Percentiles rank a stretch among this genome's conserved stretches.
Evolutionary conservation across 2,797 vertebrate genomes (phyloP).

Genomic region (Vespertilio murinus): DNA sequence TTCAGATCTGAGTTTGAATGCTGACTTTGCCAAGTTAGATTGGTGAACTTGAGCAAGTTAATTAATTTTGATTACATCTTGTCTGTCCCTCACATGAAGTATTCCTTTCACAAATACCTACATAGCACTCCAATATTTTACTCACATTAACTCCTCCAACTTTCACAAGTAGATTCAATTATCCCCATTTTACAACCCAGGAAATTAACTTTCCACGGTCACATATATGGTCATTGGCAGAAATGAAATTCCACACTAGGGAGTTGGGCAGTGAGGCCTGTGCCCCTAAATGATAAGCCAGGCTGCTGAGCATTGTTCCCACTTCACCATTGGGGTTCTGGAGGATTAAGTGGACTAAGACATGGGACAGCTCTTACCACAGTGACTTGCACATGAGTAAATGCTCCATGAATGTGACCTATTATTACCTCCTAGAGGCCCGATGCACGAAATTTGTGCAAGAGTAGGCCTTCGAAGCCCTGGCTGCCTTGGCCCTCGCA

Average conservation of each 20-base stretch:
- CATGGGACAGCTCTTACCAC: not conserved
- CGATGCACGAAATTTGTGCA: too few relatives aligned
- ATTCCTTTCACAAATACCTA: not conserved
- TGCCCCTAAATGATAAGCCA: not conserved
- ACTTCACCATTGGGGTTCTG: not conserved
- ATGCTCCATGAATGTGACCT: not conserved
- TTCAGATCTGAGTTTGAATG: not conserved
- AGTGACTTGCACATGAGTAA: not conserved
- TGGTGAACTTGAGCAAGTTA: not conserved
- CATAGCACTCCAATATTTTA: not conserved
- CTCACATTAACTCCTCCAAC: not conserved
- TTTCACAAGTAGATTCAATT: not conserved
- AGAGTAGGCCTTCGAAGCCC: too few relatives aligned
- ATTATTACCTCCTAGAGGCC: too few relatives aligned
- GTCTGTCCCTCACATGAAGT: not conserved
- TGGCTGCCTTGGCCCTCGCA: too few relatives aligned
- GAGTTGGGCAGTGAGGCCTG: not conserved
- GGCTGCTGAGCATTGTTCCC: not conserved
- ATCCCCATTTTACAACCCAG: not conserved
- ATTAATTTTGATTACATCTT: not conserved
- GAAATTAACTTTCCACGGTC: not conserved
- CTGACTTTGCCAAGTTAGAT: not conserved
- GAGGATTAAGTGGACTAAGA: not conserved
- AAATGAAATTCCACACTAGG: not conserved
- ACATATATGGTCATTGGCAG: not conserved